These are phyloP conservation scores for Spea bombifrons DNA, from an alignment of 2,113 vertebrate genomes.

Conservation along the genomic window DNA sequence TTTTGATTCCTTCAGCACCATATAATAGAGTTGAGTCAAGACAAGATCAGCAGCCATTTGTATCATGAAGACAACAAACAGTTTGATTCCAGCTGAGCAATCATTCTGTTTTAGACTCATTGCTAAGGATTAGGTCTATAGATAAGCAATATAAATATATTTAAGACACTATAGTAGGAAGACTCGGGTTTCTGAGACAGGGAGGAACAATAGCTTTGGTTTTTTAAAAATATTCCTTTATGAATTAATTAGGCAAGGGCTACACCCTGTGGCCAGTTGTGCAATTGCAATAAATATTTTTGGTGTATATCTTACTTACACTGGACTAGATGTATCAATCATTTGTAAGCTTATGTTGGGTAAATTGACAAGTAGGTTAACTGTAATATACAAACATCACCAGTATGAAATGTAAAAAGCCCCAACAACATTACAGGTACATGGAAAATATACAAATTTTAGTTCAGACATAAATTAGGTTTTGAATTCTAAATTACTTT, in stretches of 20 bases:
- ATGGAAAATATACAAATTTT: no score
- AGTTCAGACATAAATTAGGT: no score
- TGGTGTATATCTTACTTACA: neutral
- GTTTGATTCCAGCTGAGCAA: neutral
- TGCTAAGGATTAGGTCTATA: neutral
- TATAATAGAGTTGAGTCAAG: constrained; percentile 60
- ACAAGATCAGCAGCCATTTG: constrained; percentile 19
- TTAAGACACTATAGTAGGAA: neutral
- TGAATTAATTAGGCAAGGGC: constrained; percentile 1
- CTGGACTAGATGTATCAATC: no score
- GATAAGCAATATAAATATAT: neutral
- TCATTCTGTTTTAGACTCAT: neutral
- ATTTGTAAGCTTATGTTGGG: no score
- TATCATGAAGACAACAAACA: neutral
- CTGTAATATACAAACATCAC: no score
- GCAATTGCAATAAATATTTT: neutral
- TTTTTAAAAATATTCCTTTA: neutral
- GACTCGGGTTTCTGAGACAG: neutral
- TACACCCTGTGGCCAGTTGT: neutral
- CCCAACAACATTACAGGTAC: no score
- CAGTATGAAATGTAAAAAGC: no score
- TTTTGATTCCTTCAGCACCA: constrained; percentile 60
- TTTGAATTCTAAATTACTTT: no score
- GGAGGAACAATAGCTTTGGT: neutral
- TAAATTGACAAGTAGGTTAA: no score